Conservation (phyloP, 2,113 vertebrate species). For the Amblyopsis rosae region DNA sequence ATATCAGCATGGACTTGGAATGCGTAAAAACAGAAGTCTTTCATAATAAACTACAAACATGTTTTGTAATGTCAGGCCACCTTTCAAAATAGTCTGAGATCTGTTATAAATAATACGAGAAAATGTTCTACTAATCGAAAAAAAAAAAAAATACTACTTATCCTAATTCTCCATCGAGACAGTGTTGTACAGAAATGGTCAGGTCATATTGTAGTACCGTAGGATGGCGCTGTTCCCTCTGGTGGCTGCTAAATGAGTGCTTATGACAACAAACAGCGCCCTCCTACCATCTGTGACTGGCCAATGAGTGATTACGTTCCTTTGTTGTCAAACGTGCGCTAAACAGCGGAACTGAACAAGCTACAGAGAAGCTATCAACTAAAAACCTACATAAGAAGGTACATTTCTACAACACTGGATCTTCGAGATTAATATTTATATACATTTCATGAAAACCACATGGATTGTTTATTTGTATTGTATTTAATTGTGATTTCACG, state of each 20-base stretch:
- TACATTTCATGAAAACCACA: rapidly evolving
- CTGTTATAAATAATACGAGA: too few relatives aligned
- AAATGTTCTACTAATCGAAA: background rate
- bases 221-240: constrained; percentile 38
- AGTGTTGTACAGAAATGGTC: too few relatives aligned
- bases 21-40: too few relatives aligned
- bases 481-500: background rate
- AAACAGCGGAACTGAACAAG: constrained; percentile 53
- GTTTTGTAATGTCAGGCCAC: too few relatives aligned
- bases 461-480: rapidly evolving
- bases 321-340: constrained; percentile 67
- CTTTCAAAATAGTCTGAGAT: too few relatives aligned
- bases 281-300: constrained; percentile 14
- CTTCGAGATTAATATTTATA: background rate
- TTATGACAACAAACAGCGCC: constrained; percentile 3
- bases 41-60: too few relatives aligned
- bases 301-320: constrained; percentile 67
- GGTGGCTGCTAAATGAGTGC: too few relatives aligned
- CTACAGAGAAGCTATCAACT: constrained; percentile 37
- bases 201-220: constrained; percentile 14
- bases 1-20: too few relatives aligned
- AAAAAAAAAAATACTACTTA: background rate
- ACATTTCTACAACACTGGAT: background rate
- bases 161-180: too few relatives aligned
- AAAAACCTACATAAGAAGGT: constrained; percentile 67